A percentile compares a stretch with the other conserved stretches of the same genome.
Conservation (phyloP, 2,888 invertebrate genomes). For the Rhorus exstirpatorius region DNA sequence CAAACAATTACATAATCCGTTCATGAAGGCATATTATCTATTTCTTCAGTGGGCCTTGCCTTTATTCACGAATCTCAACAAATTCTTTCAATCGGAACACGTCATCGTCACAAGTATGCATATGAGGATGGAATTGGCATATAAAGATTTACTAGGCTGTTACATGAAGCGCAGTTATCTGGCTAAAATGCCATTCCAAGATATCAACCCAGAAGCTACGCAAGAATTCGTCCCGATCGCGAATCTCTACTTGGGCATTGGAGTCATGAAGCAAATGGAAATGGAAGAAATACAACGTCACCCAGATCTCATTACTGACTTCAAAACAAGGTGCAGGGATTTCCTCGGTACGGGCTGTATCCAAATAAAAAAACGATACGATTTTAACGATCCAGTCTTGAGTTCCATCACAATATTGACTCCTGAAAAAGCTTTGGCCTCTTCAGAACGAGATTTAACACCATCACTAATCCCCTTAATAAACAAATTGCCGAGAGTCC, state of each 20-base stretch:
- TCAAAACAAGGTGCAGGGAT: slow-evolving; percentile 62
- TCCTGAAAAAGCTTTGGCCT: slow-evolving; percentile 56
- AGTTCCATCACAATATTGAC: slow-evolving; percentile 42
- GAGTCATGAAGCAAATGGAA: slow-evolving; percentile 40
- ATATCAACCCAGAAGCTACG: slow-evolving; percentile 65
- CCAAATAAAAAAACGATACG: slow-evolving; percentile 69
- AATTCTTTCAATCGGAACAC: slow-evolving; percentile 66
- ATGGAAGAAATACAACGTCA: not conserved
- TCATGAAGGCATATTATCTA: slow-evolving; percentile 61
- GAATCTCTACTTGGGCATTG: not conserved
- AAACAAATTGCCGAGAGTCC: slow-evolving; percentile 28
- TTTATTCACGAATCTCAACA: slow-evolving; percentile 39
- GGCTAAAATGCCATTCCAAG: slow-evolving; percentile 43
- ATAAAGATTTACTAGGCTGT: slow-evolving; percentile 60
- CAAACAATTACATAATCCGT: slow-evolving; percentile 61
- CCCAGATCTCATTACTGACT: slow-evolving; percentile 51
- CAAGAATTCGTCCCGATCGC: not conserved
- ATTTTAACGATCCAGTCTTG: slow-evolving; percentile 70
- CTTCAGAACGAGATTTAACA: not conserved
- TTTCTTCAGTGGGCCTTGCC: slow-evolving; percentile 65
- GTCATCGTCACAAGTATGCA: slow-evolving; percentile 39
- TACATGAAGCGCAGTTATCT: slow-evolving; percentile 71
- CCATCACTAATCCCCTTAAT: slow-evolving; percentile 37
- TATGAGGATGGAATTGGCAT: slow-evolving; percentile 57
- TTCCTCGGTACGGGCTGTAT: slow-evolving; percentile 66